Base-by-base conservation (phyloP, 2,113 vertebrate species). In the Trochalopteron elliotii region DNA sequence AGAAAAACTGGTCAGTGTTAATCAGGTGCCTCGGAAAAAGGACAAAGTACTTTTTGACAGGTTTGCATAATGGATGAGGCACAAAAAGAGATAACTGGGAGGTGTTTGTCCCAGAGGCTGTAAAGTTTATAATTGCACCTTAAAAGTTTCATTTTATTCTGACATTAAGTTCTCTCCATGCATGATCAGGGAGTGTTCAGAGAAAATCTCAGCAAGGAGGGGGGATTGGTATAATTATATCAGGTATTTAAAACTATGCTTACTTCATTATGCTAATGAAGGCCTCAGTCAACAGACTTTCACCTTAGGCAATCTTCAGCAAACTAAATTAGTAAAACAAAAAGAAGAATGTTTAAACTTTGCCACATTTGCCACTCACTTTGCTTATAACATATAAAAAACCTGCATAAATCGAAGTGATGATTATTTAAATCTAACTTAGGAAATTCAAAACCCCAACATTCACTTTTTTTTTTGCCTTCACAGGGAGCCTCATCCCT, bases 1-100 rank as follows among this genome's bases (percentile, higher is more conserved):
- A 81, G 78, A 96, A 96, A 95, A 96, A 70, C 42, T 94, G 91
- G 87, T 94, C 97, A 95, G 72, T 94, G 69, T 89, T 97, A 97
- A 95, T 94, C 88, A 95, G 83, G 90, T 63, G 77, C 94, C 95
- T 95, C 85, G 42, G 31, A 97, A 92, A 94, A 97, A 92, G 18
- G 18, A 80, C 33, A 49, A 49, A 64, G 35, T 5, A 33, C 11
- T 96, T 97, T 83, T 63, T 95, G 87, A 96, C 94, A 93, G 90
- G 80, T 28, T 81, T 92, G 60, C 71, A 90, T 88, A 97, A 97
- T 55, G 47, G 72, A 91, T 92, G 84, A 87, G 94, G 63, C 82
- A 95, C 49, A 95, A 96, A 96, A 95, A 37, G 89, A 97, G 81
- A 77, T 93, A 96, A 96, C 55, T 97, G 74, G 84, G 68, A 96